These are phyloP conservation scores for Poecilia latipinna DNA, from an alignment of 2,113 vertebrate genomes.

Conservation along the genomic window DNA sequence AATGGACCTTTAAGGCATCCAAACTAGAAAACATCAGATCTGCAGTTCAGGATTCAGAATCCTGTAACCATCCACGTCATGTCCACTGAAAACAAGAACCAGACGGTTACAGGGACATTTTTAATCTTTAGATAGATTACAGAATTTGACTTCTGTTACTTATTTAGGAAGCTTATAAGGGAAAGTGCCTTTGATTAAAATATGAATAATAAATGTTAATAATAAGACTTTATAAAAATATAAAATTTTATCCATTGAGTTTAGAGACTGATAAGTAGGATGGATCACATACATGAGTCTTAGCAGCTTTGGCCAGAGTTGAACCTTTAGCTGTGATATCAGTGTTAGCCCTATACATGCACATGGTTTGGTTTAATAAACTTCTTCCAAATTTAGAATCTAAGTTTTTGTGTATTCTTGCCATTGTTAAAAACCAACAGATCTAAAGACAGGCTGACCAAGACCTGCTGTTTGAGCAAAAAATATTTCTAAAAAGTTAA, in stretches of 20 bases:
- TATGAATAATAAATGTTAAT: not conserved
- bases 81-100: not conserved
- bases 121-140: not conserved
- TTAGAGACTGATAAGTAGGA: too few relatives aligned
- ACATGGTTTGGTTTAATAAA: too few relatives aligned
- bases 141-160: not conserved
- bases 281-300: too few relatives aligned
- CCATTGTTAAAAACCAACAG: not conserved
- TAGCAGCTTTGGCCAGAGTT: too few relatives aligned
- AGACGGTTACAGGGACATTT: not conserved
- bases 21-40: slow-evolving; percentile 56
- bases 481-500: too few relatives aligned
- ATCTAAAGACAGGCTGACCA: slow-evolving; percentile 4
- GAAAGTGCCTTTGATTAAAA: slow-evolving; percentile 17
- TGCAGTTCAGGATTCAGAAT: slow-evolving; percentile 38
- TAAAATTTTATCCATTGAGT: too few relatives aligned
- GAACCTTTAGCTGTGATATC: too few relatives aligned
- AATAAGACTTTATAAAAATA: too few relatives aligned
- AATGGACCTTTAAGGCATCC: slow-evolving; percentile 74
- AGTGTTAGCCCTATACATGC: too few relatives aligned
- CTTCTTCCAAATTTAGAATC: too few relatives aligned
- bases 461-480: not conserved
- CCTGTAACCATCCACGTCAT: slow-evolving; percentile 26
- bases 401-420: not conserved
- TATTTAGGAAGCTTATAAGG: not conserved